Evolutionary conservation across 2,888 invertebrate species (phyloP), one percentile per base, ranked within the genome.

Genomic region (Smittia aterrima): DNA sequence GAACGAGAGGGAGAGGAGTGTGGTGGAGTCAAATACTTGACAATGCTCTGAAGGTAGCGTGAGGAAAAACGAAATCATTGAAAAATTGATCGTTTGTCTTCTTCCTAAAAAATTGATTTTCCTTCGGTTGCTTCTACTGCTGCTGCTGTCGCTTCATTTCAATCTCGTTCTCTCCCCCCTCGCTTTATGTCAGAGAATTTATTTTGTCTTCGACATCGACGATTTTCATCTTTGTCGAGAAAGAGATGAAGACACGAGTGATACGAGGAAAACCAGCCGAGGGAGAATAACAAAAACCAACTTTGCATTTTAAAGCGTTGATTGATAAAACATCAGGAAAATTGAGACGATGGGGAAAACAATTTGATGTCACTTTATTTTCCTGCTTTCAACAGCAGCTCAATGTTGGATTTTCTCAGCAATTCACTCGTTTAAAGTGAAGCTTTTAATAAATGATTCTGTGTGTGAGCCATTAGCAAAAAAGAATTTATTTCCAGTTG

Each of bases 21-120:
- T n/a, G n/a, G n/a, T n/a, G 22, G 58, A 7, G 58, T 3, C 18
- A 18, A 58, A 58, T 22, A 58, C 58, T 22, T 58, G 13, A 58
- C 58, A 58, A 22, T 58, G n/a, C 22, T 38, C 9, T 22, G 18
- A 66, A 66, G 66, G 32, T 27, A 25, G 66, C 3, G 24, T 27
- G 66, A 66, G 11, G 66, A 58, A 66, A 22, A 66, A 58, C 7
- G 66, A 66, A 66, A 66, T 27, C 25, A 27, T 66, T 25, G 32
- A 66, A 66, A 24, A 20, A 22, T 62, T 25, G n/a, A 11, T 27
- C 7, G 4, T 66, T 32, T 27, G 6, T 66, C 66, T 66, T 66
- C 66, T 66, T 66, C 32, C 47, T 16, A 2, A 58, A 18, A 58
- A 58, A 58, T 58, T 58, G 58, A 58, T 58, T 58, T 58, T 58